Conservation (phyloP, 2,888 invertebrate genomes). For the Priocnemis perturbator region DNA sequence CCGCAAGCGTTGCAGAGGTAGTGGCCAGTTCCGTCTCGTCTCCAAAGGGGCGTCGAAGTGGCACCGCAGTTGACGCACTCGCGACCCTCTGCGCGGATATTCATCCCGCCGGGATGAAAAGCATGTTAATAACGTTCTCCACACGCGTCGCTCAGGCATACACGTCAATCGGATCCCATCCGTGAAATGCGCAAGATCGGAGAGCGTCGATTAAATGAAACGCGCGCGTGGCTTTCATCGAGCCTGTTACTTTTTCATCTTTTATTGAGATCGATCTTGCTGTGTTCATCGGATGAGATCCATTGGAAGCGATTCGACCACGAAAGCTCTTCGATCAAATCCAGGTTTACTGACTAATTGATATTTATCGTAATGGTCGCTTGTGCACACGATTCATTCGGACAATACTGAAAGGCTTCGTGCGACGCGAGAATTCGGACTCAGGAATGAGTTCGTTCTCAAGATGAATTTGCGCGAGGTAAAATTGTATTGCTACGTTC, state of each 20-base stretch:
- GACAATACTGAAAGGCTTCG: no score
- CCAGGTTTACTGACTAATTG: no score
- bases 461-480: no score
- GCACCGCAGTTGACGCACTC: constrained; percentile 98
- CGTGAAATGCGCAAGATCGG: neutral
- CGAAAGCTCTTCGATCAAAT: neutral
- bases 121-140: constrained; percentile 26
- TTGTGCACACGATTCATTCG: no score
- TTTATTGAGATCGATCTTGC: constrained; percentile 10
- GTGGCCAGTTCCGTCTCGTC: constrained; percentile 97
- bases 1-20: constrained; percentile 88
- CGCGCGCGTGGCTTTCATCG: no score
- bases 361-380: no score
- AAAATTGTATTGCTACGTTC: no score
- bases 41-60: constrained; percentile 97
- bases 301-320: neutral
- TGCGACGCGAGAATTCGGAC: no score
- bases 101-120: constrained; percentile 34
- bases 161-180: neutral
- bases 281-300: constrained; percentile 17
- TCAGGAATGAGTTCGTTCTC: no score
- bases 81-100: constrained; percentile 67
- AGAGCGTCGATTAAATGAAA: no score
- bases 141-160: neutral
- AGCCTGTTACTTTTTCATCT: no score